Conservation (phyloP, 1,140 invertebrate genomes). For the Pantala flavescens region DNA sequence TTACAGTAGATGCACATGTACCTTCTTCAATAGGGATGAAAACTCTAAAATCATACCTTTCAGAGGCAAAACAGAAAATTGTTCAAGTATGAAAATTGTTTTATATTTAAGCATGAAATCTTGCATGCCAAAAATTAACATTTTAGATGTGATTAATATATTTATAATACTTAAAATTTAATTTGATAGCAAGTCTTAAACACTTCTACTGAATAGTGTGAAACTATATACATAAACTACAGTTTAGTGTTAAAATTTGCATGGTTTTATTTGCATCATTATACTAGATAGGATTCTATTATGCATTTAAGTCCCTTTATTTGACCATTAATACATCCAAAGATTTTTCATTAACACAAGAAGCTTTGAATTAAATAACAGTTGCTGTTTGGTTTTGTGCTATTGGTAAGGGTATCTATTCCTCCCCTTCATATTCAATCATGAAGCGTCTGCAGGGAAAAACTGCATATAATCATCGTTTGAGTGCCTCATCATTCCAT, state of each 20-base stretch:
- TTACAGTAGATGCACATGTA: constrained; percentile 50
- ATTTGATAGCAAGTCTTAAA: too few species aligned
- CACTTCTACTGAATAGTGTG: too few species aligned
- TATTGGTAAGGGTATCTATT: constrained; percentile 2
- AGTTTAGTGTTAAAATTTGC: too few species aligned
- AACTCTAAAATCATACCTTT: constrained; percentile 43
- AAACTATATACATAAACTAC: too few species aligned
- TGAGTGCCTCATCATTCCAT: not conserved
- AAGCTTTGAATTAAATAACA: not conserved
- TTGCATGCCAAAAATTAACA: not conserved
- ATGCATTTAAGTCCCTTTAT: not conserved
- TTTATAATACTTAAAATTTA: too few species aligned
- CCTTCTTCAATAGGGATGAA: constrained; percentile 47
- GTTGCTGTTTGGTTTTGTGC: constrained; percentile 1
- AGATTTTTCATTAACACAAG: not conserved
- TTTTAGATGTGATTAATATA: not conserved
- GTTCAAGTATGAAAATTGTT: constrained; percentile 34
- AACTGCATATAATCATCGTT: not conserved
- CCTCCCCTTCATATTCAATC: not conserved
- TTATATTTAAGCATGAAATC: not conserved
- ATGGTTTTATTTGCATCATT: too few species aligned
- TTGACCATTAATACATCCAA: not conserved
- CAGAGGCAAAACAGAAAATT: constrained; percentile 35
- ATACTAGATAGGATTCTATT: too few species aligned
- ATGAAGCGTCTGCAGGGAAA: constrained; percentile 3